Conservation (phyloP, 2,113 vertebrate species). For the Myrmophylax atrothorax region DNA sequence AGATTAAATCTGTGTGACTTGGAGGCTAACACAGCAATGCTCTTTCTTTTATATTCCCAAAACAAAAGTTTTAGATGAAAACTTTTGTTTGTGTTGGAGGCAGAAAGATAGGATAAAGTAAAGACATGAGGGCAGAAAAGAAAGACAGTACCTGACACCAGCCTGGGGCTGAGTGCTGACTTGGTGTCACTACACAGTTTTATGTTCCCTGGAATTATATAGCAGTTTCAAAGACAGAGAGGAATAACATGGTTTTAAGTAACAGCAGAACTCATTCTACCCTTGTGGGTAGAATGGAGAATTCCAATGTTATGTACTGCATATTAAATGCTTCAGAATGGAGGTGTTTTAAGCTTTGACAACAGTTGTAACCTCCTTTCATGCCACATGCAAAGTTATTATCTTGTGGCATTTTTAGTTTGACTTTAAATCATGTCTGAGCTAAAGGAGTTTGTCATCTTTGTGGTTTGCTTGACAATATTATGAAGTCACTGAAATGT, state of each 20-base stretch:
- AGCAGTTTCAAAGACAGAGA: neutral
- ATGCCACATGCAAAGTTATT: neutral
- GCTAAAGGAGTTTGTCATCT: neutral
- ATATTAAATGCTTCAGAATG: neutral
- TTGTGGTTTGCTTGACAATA: neutral
- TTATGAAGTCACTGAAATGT: neutral
- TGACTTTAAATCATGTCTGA: neutral
- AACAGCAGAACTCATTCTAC: neutral
- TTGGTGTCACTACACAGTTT: neutral
- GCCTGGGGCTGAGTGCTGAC: neutral
- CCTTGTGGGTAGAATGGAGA: neutral
- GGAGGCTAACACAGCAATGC: fast-evolving
- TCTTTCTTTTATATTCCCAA: neutral
- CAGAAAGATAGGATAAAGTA: neutral
- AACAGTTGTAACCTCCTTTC: neutral
- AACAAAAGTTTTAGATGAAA: neutral
- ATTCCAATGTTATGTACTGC: neutral
- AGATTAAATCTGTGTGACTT: neutral
- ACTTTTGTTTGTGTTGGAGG: neutral
- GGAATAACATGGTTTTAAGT: neutral
- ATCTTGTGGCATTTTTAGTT: neutral
- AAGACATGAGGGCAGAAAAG: neutral
- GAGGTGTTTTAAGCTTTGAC: neutral
- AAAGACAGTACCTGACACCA: neutral
- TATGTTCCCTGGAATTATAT: neutral